Evolutionary conservation across 1,140 invertebrate species (phyloP).

Genomic region (Dreissena polymorpha): DNA sequence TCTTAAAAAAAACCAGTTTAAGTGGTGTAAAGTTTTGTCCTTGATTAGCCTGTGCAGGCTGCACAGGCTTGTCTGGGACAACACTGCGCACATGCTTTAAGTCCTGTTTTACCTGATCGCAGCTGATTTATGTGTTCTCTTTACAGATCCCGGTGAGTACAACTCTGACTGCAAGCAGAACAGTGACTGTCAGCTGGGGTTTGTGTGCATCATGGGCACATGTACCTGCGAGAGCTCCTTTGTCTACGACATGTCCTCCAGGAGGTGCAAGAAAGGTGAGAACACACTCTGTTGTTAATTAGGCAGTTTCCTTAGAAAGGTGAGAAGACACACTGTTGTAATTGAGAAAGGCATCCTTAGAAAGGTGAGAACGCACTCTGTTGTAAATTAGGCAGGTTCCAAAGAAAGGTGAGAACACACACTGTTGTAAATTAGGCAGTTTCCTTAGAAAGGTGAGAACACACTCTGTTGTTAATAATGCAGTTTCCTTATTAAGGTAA

Average conservation of each 20-base stretch:
- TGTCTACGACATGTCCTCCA: conserved; percentile 18
- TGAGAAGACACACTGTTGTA: not conserved
- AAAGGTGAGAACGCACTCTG: conserved; percentile 25
- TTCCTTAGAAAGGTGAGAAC: conserved; percentile 36
- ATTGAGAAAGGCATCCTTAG: not conserved
- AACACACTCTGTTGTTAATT: not conserved
- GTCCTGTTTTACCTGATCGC: no score
- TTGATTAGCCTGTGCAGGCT: no score
- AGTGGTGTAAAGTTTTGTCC: no score
- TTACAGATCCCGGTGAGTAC: conserved; percentile 14
- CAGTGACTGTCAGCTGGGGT: conserved; percentile 31
- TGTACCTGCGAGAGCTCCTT: conserved; percentile 33
- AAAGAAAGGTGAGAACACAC: conserved; percentile 38
- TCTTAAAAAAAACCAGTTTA: no score
- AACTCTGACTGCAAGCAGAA: conserved; percentile 15
- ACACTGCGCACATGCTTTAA: no score
- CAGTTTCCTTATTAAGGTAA: conserved; percentile 26
- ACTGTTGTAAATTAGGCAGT: not conserved
- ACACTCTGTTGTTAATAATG: not conserved
- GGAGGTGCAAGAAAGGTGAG: conserved; percentile 38
- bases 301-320: conserved; percentile 13
- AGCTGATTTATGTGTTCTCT: no score
- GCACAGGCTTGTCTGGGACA: no score
- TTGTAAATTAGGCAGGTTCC: not conserved
- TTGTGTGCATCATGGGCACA: conserved; percentile 15